Evolutionary conservation across 2,113 vertebrate species (phyloP), one percentile per base, ranked within the genome.

Genomic region (Corynorhinus townsendii): DNA sequence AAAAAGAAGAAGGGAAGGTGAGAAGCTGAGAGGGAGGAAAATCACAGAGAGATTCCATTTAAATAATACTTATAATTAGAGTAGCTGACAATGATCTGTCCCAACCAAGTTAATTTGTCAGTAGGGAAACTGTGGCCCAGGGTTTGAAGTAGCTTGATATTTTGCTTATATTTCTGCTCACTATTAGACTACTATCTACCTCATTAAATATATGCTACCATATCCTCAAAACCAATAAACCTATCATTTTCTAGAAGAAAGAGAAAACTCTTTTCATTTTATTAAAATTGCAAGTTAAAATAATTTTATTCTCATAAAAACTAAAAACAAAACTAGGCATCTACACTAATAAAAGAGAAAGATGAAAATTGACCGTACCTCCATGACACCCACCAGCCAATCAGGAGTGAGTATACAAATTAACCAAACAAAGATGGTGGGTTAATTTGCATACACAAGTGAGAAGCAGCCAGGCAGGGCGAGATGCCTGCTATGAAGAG

Each of bases 31-130:
- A 73, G 9, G 5, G 7, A 86, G 17, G 30, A 79, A 7, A 92
- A 22, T 38, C 5, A 54, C 15, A 64, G 1, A 66, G 20, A 49
- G 9, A 96, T 84, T 91, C 22, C 47, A 84, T 68, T 81, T 85
- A 73, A 93, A 87, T 87, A 72, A 76, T 26, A 86, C 72, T 68
- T 87, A 49, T 62, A 87, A 62, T 86, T 84, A 92, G 59, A 90
- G 77, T 71, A 56, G 0, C 6, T 66, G 10, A 47, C 17, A 5
- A 43, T 76, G 11, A 90, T 38, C 11, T 68, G 15, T 7, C 24
- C 15, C 38, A 81, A 86, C 20, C 28, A 90, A 59, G 72, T 54
- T 62, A n/a, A 81, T 38, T 68, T 95, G 83, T 89, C 35, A 19
- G 4, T 90, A 10, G 7, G 40, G 30, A 93, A 94, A 62, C 9